These are phyloP conservation scores for Uropsilus gracilis DNA, from an alignment of 2,113 vertebrate species.

Conservation along the genomic window DNA sequence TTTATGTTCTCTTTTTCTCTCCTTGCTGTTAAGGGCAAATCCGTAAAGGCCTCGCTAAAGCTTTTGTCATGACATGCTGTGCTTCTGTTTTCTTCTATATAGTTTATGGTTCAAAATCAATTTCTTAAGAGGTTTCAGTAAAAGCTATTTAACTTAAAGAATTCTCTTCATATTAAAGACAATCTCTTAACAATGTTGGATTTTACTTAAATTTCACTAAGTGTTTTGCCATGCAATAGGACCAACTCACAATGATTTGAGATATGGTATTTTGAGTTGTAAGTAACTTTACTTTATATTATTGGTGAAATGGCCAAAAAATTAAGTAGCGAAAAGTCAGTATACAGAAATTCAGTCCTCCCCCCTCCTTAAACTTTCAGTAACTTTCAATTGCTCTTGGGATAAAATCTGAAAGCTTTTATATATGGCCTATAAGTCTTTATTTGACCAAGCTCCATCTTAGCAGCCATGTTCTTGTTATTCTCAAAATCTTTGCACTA, in stretches of 20 bases:
- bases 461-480: not conserved
- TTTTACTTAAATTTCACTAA: slow-evolving; percentile 22
- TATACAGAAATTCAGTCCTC: not conserved
- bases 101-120: no score
- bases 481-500: not conserved
- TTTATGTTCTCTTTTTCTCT: no score
- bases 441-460: not conserved
- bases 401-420: not conserved
- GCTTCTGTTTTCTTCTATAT: no score
- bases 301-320: not conserved
- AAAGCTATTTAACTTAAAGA: not conserved
- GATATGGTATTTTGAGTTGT: not conserved
- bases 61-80: no score
- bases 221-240: not conserved
- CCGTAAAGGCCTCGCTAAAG: no score
- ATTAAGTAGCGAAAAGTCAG: not conserved
- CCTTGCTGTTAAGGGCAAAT: no score
- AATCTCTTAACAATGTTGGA: not conserved
- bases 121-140: not conserved
- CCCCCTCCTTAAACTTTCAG: not conserved
- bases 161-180: not conserved
- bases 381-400: not conserved
- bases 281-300: not conserved
- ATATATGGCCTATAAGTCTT: not conserved
- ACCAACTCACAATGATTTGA: not conserved